A percentile compares a stretch with the other conserved stretches of the same genome.
Evolutionary conservation across 2,113 vertebrate species (phyloP).

Genomic region (zebrafish (Danio rerio)): GRCz12tu NC_133200.1:15246501-15247000

Average conservation of each 20-base stretch:
- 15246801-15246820: conserved; percentile 46
- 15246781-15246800: conserved; percentile 47
- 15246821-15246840: conserved; percentile 62
- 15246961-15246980: conserved; percentile 10
- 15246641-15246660: background rate
- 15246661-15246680: conserved; percentile 5
- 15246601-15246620: too few species aligned
- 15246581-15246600: too few species aligned
- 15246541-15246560: too few species aligned
- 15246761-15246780: conserved; percentile 39
- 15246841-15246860: conserved; percentile 60
- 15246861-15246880: conserved; percentile 47
- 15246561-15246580: too few species aligned
- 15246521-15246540: too few species aligned
- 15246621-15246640: too few species aligned
- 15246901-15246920: conserved; percentile 19
- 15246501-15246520: too few species aligned
- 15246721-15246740: conserved; percentile 28
- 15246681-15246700: conserved; percentile 19
- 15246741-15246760: conserved; percentile 25
- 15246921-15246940: conserved; percentile 6
- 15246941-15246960: background rate
- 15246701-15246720: conserved; percentile 8
- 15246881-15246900: conserved; percentile 28
- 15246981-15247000: background rate